A percentile compares a stretch with the other conserved stretches of the same genome.
These are phyloP conservation scores for Ondatra zibethicus DNA, from an alignment of 2,113 vertebrate genomes.

Conservation along the genomic window DNA sequence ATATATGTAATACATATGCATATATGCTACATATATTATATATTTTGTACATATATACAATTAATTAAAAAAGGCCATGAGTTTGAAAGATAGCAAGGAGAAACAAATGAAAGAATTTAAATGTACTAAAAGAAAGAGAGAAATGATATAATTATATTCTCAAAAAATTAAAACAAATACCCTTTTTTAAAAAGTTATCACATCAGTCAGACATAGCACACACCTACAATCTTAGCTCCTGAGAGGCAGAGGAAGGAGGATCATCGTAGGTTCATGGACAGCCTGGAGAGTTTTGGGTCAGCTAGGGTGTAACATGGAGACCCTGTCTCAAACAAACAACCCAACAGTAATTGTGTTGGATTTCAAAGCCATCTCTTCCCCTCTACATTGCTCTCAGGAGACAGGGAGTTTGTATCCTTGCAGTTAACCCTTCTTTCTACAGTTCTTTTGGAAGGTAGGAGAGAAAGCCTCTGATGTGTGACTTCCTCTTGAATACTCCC, in stretches of 20 bases:
- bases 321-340: neutral
- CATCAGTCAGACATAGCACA: neutral
- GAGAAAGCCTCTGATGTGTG: neutral
- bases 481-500: neutral
- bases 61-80: neutral
- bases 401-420: neutral
- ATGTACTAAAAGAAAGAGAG: neutral
- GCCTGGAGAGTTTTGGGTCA: neutral
- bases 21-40: neutral
- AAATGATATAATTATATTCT: neutral
- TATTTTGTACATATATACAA: too few species aligned
- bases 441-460: neutral
- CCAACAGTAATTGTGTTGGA: neutral
- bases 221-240: neutral
- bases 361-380: neutral
- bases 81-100: neutral
- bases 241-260: neutral
- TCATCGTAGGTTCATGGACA: neutral
- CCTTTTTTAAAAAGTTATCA: neutral
- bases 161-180: neutral
- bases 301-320: neutral
- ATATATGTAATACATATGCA: neutral
- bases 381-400: neutral
- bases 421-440: neutral
- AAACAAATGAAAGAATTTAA: neutral